phyloP scores from a whole-genome alignment of 2,888 invertebrate species.

The Chloroclysta siterata region DNA sequence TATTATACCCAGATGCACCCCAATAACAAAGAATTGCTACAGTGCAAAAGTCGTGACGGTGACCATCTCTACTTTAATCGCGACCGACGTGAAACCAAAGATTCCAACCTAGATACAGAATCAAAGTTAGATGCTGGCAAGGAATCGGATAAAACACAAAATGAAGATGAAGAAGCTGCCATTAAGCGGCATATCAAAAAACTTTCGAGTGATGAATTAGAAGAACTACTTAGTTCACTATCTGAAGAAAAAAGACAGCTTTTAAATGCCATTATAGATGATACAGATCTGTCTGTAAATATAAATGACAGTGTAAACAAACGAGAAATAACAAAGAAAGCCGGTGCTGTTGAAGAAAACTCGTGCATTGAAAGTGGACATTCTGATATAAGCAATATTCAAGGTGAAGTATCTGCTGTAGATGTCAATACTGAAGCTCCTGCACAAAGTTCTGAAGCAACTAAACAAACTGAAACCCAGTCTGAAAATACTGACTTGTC shows the following conservation, averaged over 20 bases:
- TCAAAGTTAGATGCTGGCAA: constrained; percentile 34
- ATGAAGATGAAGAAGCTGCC: constrained; percentile 68
- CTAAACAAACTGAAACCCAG: constrained; percentile 51
- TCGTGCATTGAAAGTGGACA: constrained; percentile 63
- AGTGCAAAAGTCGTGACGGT: constrained; percentile 51
- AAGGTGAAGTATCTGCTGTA: constrained; percentile 53
- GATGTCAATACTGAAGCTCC: constrained; percentile 55
- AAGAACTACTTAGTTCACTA: constrained; percentile 69
- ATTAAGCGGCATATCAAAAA: constrained; percentile 74
- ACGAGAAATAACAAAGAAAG: constrained; percentile 78
- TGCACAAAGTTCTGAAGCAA: constrained; percentile 50
- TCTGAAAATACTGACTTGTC: constrained; percentile 51
- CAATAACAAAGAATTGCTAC: constrained; percentile 50
- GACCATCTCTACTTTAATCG: constrained; percentile 51
- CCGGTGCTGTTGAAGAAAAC: constrained; percentile 70
- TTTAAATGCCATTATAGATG: constrained; percentile 71
- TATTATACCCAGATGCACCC: constrained; percentile 55
- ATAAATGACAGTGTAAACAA: constrained; percentile 58
- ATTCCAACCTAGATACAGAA: constrained; percentile 39
- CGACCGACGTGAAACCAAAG: constrained; percentile 59
- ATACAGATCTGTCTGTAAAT: constrained; percentile 44
- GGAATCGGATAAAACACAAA: constrained; percentile 45
- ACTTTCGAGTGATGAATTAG: constrained; percentile 66
- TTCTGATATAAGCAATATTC: constrained; percentile 66
- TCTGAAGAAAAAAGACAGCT: constrained; percentile 71